phyloP scores from a whole-genome alignment of 2,113 vertebrate species.

The Lagopus leucura region DNA sequence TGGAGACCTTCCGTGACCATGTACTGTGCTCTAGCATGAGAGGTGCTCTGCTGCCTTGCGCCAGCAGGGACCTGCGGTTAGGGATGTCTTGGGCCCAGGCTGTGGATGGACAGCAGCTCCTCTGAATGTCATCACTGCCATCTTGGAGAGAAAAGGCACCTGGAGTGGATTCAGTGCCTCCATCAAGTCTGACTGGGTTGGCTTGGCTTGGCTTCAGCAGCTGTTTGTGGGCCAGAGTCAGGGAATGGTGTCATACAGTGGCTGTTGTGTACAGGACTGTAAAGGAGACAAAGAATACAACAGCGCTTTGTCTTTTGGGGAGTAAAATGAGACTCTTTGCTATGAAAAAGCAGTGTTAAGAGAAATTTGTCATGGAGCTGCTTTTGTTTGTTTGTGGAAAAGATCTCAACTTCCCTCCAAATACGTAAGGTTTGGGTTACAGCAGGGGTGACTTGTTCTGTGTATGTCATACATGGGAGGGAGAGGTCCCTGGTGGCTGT shows the following conservation, averaged over 20 bases:
- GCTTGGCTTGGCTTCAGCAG: background rate
- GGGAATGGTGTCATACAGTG: background rate
- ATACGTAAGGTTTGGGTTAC: background rate
- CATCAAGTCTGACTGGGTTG: background rate
- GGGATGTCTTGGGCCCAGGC: background rate
- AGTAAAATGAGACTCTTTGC: background rate
- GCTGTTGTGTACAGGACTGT: background rate
- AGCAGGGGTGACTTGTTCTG: background rate
- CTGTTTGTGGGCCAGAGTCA: background rate
- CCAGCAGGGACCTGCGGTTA: background rate
- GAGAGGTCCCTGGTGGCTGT: background rate
- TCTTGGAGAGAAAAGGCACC: background rate
- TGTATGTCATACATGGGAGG: background rate
- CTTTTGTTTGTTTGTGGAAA: background rate
- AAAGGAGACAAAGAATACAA: background rate
- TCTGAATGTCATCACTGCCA: background rate
- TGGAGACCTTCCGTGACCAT: background rate
- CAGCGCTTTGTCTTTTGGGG: background rate
- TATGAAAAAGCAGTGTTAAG: background rate
- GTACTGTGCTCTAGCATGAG: background rate
- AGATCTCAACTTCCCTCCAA: background rate
- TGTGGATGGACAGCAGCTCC: background rate
- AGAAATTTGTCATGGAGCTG: background rate
- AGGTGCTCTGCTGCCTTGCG: background rate
- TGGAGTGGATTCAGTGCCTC: rapidly evolving